Evolutionary conservation across 1,140 invertebrate genomes (phyloP), one percentile per base, ranked within the genome.

Genomic region (Ceratitis capitata): DNA sequence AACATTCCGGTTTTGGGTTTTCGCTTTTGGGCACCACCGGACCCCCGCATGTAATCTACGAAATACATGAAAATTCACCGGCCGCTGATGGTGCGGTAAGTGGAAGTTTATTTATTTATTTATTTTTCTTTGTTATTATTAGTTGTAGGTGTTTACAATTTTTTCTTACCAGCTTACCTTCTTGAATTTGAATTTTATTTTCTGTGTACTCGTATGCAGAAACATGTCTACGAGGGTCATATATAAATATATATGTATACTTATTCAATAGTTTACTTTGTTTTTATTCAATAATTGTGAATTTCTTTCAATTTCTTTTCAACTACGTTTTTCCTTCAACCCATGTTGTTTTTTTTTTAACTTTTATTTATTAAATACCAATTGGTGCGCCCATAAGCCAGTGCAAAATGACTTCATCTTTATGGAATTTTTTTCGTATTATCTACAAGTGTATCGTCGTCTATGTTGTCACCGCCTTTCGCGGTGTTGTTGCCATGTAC

Each of bases 41-140:
- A 92, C 94, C 97, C 91, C 97, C 97, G 89, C 97, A 97, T 91
- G 96, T 97, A 91, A 97, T 98, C 92, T 97, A 97, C 93, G 95
- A 97, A 93, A 97, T 98, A 90, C 94, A 97, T 89, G 96, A 97
- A 92, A 96, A 97, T 93, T 98, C 97, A 87, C 97, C 97, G 89
- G 97, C 97, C 86, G 96, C 96, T 88, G 95, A 96, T 91, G 96
- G 96, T 92, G 95, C 97, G 95, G 97, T 97, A 94, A 95, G 94
- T 93, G 47, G 7, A 42, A 82, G n/a, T n/a, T n/a, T n/a, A n/a
- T n/a, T n/a, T n/a, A n/a, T n/a, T n/a, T n/a, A n/a, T 23, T 82
- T 5, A 42, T 56, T 82, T 85, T 10, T 78, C 29, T 56, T 29
- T 53, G 14, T 85, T 51, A 5, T 19, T 19, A n/a, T 53, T 53